Conservation (phyloP, 1,140 invertebrate genomes). For the Battus philenor region DNA sequence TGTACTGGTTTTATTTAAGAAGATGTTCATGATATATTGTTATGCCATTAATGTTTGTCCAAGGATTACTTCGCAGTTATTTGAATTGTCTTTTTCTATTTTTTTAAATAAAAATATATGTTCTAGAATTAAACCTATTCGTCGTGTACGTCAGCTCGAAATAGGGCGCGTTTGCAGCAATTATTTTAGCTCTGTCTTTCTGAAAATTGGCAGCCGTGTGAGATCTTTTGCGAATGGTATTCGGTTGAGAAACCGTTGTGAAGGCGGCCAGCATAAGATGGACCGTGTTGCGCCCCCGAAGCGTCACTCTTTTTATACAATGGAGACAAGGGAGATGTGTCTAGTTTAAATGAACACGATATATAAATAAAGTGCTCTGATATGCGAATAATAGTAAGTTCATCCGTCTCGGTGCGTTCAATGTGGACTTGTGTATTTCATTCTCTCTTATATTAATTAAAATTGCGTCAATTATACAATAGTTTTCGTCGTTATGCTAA, state of each 20-base stretch:
- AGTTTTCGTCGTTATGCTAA: too few relatives aligned
- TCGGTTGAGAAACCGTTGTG: conserved; percentile 71
- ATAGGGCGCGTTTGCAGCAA: conserved; percentile 72
- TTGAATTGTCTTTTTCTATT: too few relatives aligned
- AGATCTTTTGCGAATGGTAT: conserved; percentile 67
- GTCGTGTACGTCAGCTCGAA: conserved; percentile 61
- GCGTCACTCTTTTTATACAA: conserved; percentile 10
- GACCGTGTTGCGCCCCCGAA: conserved; percentile 39
- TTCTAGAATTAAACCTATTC: conserved; percentile 70
- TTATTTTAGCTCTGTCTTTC: conserved; percentile 75
- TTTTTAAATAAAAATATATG: too few relatives aligned
- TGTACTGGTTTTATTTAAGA: too few relatives aligned
- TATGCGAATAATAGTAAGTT: conserved; percentile 64
- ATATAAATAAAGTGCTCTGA: conserved; percentile 66
- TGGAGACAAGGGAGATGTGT: conserved; percentile 34
- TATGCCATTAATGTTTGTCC: too few relatives aligned
- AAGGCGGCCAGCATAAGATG: conserved; percentile 36
- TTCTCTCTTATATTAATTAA: conserved; percentile 33
- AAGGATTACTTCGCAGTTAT: too few relatives aligned
- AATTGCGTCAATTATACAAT: too few relatives aligned
- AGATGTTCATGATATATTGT: too few relatives aligned
- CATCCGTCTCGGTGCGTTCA: conserved; percentile 31
- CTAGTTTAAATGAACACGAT: conserved; percentile 43
- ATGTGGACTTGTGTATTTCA: too few relatives aligned
- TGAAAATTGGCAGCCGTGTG: conserved; percentile 73